Evolutionary conservation across 2,113 vertebrate genomes (phyloP), one percentile per base, ranked within the genome.

Genomic region (Boleophthalmus pectinirostris): DNA sequence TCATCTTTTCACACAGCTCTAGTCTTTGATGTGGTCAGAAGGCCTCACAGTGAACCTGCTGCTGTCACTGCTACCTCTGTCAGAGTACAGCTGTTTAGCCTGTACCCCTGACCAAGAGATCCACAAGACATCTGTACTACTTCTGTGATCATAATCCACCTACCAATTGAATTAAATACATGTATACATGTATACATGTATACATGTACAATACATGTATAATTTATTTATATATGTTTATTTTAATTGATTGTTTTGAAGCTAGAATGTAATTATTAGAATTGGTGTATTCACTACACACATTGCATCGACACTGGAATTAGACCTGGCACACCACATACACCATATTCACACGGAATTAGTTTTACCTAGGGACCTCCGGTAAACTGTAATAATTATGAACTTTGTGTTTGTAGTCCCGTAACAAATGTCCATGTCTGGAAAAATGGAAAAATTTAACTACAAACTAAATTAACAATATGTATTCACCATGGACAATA

Each of bases 21-120:
- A 38, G 72, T 72, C 80, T 87, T 83, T 85, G 80, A 86, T 84
- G 80, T 81, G 75, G 81, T 76, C 85, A 73, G 70, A 72, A 25
- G 74, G 74, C 51, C 0, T 54, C 66, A 72, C 72, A 63, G 70
- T 78, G 68, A 78, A 80, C 80, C 67, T 64, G 18, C 68, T 58
- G 43, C 67, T n/a, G 61, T 38, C 18, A 14, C 15, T 78, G 70
- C 60, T 38, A 78, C 66, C 46, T 61, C 79, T 70, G 79, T 73
- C 64, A 53, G 61, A 72, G 69, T 64, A 80, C 85, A 86, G 82
- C 85, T 84, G 79, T 83, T 83, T 70, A 72, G 7, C 77, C 73
- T 79, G 72, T 49, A 53, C 71, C 45, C 3, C 0, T 80, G 80
- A 85, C 81, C 83, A 33, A 15, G 58, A 33, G n/a, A 25, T 15